These are phyloP conservation scores for Cetoscarus ocellatus DNA, from an alignment of 2,797 vertebrate species.

Conservation along the genomic window DNA sequence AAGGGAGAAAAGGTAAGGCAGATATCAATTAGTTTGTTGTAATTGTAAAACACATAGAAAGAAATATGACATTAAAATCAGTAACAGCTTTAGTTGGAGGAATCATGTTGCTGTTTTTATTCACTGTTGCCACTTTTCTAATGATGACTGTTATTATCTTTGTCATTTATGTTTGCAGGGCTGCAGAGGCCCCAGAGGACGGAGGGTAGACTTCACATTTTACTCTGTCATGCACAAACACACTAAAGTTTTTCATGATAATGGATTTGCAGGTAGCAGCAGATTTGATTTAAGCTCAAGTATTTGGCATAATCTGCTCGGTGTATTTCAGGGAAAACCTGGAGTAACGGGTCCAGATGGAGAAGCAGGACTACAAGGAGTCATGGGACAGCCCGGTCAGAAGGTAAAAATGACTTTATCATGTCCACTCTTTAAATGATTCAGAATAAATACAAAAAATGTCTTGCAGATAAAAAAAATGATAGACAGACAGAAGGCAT, in stretches of 20 bases:
- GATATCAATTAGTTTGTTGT: background rate
- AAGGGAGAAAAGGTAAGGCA: slow-evolving; percentile 58
- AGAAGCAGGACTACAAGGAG: slow-evolving; percentile 61
- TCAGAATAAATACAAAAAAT: too few relatives aligned
- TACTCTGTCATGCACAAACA: background rate
- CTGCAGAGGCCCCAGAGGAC: slow-evolving; percentile 68
- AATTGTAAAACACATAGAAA: background rate
- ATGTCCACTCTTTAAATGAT: too few relatives aligned
- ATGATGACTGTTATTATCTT: background rate
- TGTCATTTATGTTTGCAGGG: slow-evolving; percentile 57
- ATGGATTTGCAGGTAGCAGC: background rate
- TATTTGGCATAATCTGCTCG: background rate
- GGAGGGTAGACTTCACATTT: slow-evolving; percentile 31
- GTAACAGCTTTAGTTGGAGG: too few relatives aligned
- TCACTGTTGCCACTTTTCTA: too few relatives aligned
- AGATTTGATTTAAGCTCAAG: background rate
- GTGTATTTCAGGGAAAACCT: slow-evolving; percentile 60
- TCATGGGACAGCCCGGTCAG: slow-evolving; percentile 50
- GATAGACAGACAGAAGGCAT: too few relatives aligned
- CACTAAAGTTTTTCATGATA: background rate
- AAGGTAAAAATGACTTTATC: slow-evolving; percentile 41
- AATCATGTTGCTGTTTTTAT: background rate
- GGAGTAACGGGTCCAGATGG: slow-evolving; percentile 62
- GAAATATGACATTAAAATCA: background rate
- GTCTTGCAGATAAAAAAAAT: too few relatives aligned